Percentiles rank a stretch among this genome's conserved stretches.
phyloP scores from a whole-genome alignment of 1,140 invertebrate genomes.

The Drosophila ananassae region DNA sequence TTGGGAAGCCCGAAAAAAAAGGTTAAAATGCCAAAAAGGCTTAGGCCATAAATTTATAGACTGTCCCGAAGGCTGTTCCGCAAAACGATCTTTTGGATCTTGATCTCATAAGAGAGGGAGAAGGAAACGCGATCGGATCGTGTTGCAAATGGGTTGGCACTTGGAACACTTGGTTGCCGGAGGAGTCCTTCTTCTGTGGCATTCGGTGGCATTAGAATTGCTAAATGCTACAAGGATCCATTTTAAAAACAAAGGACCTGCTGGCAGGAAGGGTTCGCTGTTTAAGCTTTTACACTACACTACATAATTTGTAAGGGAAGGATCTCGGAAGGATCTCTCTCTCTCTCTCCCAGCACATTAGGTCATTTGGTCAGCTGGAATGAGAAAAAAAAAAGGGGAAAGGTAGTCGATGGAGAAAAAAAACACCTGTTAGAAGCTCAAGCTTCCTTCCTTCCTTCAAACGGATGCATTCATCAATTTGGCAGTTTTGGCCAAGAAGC shows the following conservation, averaged over 20 bases:
- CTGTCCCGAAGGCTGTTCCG: slow-evolving; percentile 55
- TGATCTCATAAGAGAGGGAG: neutral
- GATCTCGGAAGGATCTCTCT: slow-evolving; percentile 4
- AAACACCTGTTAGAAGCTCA: slow-evolving; percentile 66
- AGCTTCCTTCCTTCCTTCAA: slow-evolving; percentile 69
- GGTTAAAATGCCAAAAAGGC: slow-evolving; percentile 20
- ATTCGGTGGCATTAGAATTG: slow-evolving; percentile 72
- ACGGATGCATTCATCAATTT: slow-evolving; percentile 83
- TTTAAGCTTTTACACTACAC: slow-evolving; percentile 65
- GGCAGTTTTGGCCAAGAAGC: slow-evolving; percentile 40
- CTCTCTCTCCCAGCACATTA: slow-evolving; percentile 44
- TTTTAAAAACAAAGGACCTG: neutral
- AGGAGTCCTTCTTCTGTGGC: slow-evolving; percentile 15
- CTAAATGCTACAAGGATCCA: slow-evolving; percentile 54
- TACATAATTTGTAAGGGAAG: slow-evolving; percentile 63
- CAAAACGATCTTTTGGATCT: slow-evolving; percentile 23
- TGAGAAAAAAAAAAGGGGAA: slow-evolving; percentile 6
- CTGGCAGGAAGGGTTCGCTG: slow-evolving; percentile 36
- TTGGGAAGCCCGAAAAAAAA: slow-evolving; percentile 39
- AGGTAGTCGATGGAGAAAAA: slow-evolving; percentile 7
- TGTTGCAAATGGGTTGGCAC: slow-evolving; percentile 64
- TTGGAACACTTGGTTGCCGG: slow-evolving; percentile 40
- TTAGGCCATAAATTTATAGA: slow-evolving; percentile 82
- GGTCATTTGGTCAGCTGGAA: slow-evolving; percentile 70
- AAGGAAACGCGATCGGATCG: slow-evolving; percentile 28